These are phyloP conservation scores for Halesus radiatus DNA, from an alignment of 1,140 invertebrate genomes.

Conservation along the genomic window DNA sequence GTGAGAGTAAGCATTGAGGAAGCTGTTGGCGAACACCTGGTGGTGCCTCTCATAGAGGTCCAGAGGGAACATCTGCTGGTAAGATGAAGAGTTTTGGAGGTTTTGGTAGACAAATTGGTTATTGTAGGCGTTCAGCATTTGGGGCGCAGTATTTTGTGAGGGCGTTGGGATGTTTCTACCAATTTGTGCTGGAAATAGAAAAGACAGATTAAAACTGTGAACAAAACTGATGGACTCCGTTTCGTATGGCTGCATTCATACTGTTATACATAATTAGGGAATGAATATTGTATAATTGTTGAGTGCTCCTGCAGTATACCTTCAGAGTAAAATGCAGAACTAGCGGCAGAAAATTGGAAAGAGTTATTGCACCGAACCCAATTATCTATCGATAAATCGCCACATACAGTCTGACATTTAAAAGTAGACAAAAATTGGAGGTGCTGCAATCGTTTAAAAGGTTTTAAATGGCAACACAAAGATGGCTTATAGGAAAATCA, in stretches of 20 bases:
- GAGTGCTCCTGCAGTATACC: too few relatives aligned
- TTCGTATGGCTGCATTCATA: too few relatives aligned
- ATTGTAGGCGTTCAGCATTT: constrained; percentile 40
- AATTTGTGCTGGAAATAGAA: constrained; percentile 10
- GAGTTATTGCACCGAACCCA: background rate
- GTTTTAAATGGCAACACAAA: too few relatives aligned
- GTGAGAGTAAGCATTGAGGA: constrained; percentile 43
- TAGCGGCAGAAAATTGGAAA: background rate
- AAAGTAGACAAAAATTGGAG: too few relatives aligned
- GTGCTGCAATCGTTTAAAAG: too few relatives aligned
- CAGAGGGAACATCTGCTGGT: constrained; percentile 49
- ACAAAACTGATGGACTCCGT: too few relatives aligned
- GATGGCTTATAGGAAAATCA: too few relatives aligned
- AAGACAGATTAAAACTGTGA: too few relatives aligned
- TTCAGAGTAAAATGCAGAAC: background rate
- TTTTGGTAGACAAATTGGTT: constrained; percentile 52
- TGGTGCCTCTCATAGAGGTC: constrained; percentile 52
- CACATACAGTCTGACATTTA: too few relatives aligned
- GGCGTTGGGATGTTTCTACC: background rate
- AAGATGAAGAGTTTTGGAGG: constrained; percentile 27
- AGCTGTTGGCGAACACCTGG: constrained; percentile 49
- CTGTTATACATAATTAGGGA: too few relatives aligned
- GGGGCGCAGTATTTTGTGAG: background rate
- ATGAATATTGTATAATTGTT: too few relatives aligned
- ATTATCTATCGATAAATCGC: too few relatives aligned